Base-by-base conservation (phyloP, 2,113 vertebrate species). In the Psammodynastes pulverulentus region DNA sequence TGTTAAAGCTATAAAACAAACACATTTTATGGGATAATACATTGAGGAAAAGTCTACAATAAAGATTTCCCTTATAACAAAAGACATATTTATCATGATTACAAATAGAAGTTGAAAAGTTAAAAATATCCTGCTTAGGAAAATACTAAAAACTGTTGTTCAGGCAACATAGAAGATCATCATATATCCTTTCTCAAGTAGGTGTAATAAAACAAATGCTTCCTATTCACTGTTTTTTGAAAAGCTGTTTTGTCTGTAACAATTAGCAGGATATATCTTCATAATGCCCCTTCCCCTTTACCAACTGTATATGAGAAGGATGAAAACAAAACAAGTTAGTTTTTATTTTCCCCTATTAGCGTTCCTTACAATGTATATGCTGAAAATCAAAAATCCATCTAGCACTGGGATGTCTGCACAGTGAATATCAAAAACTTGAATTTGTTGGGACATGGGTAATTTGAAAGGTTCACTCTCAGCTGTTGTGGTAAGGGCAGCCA, bases 31-130 rank as follows among this genome's bases (percentile, higher is more conserved):
- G 0, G 0, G 46, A 62, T 93, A 91, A 91, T 89, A 89, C 88
- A 43, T 21, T 79, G 2, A 53, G 53, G 17, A 62, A 91, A 93
- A 94, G 92, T 93, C 54, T 91, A 87, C 45, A 95, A 0, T 93
- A 95, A 90, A 84, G 94, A 93, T 96, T 95, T 86, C 94, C 93
- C 92, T 95, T 94, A 94, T 94, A 93, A 87, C 79, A 95, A 94
- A 94, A 94, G 94, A 89, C 95, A 94, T 94, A 95, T 94, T 91
- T n/a, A 90, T 92, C 93, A 93, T 93, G 94, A 96, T 94, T 94
- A 94, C 93, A 95, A 95, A 94, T 94, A 96, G 93, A 93, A 6
- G 92, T 67, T 45, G 95, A 89, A 95, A 49, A 94, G 45, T 52
- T 58, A 26, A 58, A 58, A 92, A 58, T 89, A 92, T 49, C 79